phyloP scores from a whole-genome alignment of 2,113 vertebrate species.

The Crypturellus undulatus region DNA sequence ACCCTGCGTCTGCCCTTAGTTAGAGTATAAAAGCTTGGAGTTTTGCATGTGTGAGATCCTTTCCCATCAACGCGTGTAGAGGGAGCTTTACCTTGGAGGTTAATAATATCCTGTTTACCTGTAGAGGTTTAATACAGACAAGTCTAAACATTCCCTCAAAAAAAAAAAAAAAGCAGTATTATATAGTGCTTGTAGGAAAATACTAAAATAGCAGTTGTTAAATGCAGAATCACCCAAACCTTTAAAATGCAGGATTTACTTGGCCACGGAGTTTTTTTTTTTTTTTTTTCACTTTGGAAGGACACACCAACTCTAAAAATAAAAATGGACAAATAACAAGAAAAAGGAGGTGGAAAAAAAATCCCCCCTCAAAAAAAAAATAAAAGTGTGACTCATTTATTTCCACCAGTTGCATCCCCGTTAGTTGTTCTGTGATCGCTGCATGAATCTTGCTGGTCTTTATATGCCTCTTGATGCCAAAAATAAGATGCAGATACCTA shows the following conservation, averaged over 20 bases:
- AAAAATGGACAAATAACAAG: not conserved
- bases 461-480: not conserved
- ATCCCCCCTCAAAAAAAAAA: not conserved
- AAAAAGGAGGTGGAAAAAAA: not conserved
- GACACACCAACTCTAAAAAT: not conserved
- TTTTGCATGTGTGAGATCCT: rapidly evolving
- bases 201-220: not conserved
- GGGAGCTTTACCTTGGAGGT: not conserved
- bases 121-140: not conserved
- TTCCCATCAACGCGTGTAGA: rapidly evolving
- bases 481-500: not conserved
- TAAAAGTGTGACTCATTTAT: not conserved
- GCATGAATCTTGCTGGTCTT: not conserved
- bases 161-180: not conserved
- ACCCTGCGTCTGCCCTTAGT: not conserved
- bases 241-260: not conserved
- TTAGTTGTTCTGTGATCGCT: not conserved
- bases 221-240: not conserved
- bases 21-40: rapidly evolving
- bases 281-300: not conserved
- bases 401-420: not conserved
- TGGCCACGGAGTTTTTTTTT: not conserved
- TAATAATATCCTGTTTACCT: not conserved
- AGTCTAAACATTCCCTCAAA: not conserved
- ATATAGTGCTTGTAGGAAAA: not conserved